A percentile compares a stretch with the other conserved stretches of the same genome.
Evolutionary conservation across 1,140 invertebrate species (phyloP).

Genomic region (Solenopsis invicta): DNA sequence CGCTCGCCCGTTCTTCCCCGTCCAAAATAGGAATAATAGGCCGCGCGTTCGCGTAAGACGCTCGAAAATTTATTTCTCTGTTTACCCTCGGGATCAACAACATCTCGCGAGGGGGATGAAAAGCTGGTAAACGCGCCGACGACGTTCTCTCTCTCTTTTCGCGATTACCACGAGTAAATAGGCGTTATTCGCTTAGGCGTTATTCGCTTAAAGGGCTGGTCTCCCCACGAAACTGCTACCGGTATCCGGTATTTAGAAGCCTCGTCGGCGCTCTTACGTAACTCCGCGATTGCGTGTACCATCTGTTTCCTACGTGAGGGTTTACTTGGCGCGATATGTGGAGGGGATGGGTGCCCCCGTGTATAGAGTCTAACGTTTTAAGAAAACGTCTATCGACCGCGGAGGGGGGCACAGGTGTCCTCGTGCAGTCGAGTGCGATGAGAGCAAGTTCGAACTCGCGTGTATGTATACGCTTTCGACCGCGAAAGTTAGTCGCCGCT

Average conservation of each 20-base stretch:
- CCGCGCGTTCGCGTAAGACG: no score
- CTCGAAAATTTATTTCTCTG: constrained; percentile 3
- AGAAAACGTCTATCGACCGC: not conserved
- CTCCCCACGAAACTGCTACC: not conserved
- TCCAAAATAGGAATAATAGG: constrained; percentile 29
- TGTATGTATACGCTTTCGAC: constrained; percentile 31
- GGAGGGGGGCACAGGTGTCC: not conserved
- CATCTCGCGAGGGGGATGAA: not conserved
- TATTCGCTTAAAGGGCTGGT: not conserved
- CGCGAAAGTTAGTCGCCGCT: constrained; percentile 54
- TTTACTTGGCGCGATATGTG: not conserved
- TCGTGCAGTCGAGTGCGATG: constrained; percentile 21
- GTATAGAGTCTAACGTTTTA: constrained; percentile 12
- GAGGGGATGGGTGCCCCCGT: no score
- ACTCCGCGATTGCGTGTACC: constrained; percentile 33
- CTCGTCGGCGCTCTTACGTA: not conserved
- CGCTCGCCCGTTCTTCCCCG: no score
- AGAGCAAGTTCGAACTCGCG: constrained; percentile 17
- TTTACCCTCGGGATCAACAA: not conserved
- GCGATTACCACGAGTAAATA: not conserved
- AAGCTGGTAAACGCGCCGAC: not conserved
- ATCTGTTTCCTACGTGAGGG: not conserved
- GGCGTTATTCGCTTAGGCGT: not conserved
- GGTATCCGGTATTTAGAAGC: not conserved
- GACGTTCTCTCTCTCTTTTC: not conserved